These are phyloP conservation scores for Uropsilus gracilis DNA, from an alignment of 2,113 vertebrate genomes.

Conservation along the genomic window DNA sequence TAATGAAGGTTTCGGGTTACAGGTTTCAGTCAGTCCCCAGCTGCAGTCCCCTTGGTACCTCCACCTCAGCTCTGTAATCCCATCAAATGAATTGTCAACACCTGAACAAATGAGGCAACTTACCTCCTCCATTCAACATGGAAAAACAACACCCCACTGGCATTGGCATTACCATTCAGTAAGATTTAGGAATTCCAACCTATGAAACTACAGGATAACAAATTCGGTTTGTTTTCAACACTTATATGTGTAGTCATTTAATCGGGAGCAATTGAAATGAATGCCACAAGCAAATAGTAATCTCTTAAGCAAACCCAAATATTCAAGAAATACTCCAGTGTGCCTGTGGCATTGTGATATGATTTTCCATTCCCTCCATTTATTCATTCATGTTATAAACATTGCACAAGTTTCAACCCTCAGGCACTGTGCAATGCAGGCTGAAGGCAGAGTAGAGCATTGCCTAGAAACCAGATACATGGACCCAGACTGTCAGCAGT, in stretches of 20 bases:
- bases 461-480: not conserved
- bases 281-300: too few species aligned
- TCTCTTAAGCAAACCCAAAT: too few species aligned
- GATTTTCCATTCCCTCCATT: not conserved
- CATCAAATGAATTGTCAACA: not conserved
- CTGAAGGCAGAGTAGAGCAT: not conserved
- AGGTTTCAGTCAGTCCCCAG: too few species aligned
- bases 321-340: not conserved
- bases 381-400: not conserved
- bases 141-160: not conserved
- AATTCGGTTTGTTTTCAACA: not conserved
- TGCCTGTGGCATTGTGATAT: not conserved
- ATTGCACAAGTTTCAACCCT: too few species aligned
- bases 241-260: not conserved
- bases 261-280: not conserved
- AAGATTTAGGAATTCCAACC: not conserved
- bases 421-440: accelerated
- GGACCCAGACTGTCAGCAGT: not conserved
- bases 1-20: not conserved
- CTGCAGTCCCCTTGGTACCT: too few species aligned
- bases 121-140: not conserved
- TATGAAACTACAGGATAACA: not conserved
- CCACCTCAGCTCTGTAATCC: too few species aligned
- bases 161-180: not conserved
- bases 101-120: not conserved